Base-by-base conservation (phyloP, 1,140 invertebrate species). In the Hermetia illucens region DNA sequence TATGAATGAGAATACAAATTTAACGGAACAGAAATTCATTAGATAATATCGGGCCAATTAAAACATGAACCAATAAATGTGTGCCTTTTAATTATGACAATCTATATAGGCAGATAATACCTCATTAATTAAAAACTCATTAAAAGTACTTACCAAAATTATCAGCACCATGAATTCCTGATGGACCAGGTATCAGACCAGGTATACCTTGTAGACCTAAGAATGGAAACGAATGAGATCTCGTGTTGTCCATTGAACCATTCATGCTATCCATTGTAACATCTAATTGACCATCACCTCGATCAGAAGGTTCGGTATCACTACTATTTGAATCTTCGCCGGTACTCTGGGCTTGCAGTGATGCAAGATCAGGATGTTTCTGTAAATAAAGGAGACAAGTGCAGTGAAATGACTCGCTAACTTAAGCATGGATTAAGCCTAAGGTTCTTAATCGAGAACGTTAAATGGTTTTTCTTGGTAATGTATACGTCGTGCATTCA, bases 121-220 rank as follows among this genome's bases (percentile, higher is more conserved):
- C n/a, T n/a, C n/a, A n/a, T n/a, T n/a, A n/a, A n/a, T n/a, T n/a
- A n/a, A n/a, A n/a, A n/a, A n/a, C n/a, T n/a, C n/a, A n/a, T n/a
- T n/a, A n/a, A n/a, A n/a, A n/a, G n/a, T 13, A 82, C 82, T 85
- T 66, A 86, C 82, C 82, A 57, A 83, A 86, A 66, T 75, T 83
- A 61, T 82, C 74, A 65, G 65, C 44, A 57, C 68, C 71, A 42
- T 77, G 78, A 49, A 87, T 78, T 45, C 82, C 81, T 19, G 83
- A 87, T 10, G 83, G 84, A 53, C 84, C 83, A 38, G 84, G 82
- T 58, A 87, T 68, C 38, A 83, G 64, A 46, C 78, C 78, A 55
- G 69, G 58, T 51, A 75, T 68, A 72, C 77, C 77, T 73, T 79
- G 78, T 44, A 82, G 64, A 44, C 77, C 75, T 41, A 82, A 61